Percentiles rank a stretch among this genome's conserved stretches.
phyloP scores from a whole-genome alignment of 2,797 vertebrate species.

The Scleropages formosus region DNA sequence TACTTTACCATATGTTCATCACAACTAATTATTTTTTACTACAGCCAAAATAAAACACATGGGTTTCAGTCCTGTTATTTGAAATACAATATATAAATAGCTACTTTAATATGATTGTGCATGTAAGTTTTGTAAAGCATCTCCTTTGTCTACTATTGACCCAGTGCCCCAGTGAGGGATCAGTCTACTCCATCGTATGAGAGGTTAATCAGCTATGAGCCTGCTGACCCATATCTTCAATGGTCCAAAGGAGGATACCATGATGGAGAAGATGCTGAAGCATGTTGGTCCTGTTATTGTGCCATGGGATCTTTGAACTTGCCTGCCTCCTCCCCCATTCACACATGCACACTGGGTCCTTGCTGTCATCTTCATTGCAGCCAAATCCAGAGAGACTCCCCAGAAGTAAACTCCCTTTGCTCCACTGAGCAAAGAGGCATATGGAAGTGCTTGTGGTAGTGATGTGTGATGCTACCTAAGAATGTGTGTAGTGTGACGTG shows the following conservation, averaged over 20 bases:
- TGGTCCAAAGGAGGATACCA: not conserved
- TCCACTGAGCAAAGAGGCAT: not conserved
- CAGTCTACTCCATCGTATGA: not conserved
- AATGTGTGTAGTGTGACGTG: not conserved
- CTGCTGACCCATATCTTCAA: not conserved
- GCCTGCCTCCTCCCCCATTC: too few relatives aligned
- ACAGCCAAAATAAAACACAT: constrained; percentile 3
- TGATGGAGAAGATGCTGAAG: not conserved
- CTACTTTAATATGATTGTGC: constrained; percentile 21
- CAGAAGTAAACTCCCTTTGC: not conserved
- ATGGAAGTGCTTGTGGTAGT: constrained; percentile 5
- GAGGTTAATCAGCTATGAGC: not conserved
- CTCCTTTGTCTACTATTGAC: constrained; percentile 7
- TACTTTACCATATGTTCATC: constrained; percentile 14
- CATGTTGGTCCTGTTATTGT: not conserved
- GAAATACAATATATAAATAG: constrained; percentile 21
- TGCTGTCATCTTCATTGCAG: not conserved
- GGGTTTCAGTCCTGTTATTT: constrained; percentile 4
- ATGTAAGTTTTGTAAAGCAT: constrained; percentile 1
- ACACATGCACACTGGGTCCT: too few relatives aligned
- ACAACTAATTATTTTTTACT: constrained; percentile 14
- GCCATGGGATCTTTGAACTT: not conserved
- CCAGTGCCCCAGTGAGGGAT: not conserved
- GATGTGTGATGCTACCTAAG: not conserved
- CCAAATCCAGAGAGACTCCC: too few relatives aligned